Evolutionary conservation across 2,113 vertebrate species (phyloP).

Genomic region (Propithecus coquereli): DNA sequence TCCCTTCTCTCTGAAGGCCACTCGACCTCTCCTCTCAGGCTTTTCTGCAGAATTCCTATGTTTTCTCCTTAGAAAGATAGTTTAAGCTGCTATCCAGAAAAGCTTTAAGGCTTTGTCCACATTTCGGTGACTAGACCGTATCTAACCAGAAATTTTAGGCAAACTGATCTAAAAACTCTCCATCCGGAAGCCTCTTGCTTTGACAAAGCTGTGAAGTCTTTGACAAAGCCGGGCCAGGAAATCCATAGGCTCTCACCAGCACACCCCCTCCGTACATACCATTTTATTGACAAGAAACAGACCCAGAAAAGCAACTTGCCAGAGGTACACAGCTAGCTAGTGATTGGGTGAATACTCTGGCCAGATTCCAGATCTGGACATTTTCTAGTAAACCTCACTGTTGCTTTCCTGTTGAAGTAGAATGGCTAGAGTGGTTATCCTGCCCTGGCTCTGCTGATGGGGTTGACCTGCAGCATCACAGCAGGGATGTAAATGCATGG

Average conservation of each 20-base stretch:
- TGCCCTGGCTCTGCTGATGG: not conserved
- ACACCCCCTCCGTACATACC: accelerated
- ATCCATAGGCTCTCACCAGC: not conserved
- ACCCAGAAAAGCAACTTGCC: not conserved
- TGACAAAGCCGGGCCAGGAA: no score
- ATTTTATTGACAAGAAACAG: not conserved
- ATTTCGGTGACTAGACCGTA: not conserved
- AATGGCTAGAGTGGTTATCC: not conserved
- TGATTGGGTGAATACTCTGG: not conserved
- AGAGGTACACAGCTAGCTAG: not conserved
- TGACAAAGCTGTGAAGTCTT: not conserved
- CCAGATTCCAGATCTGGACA: not conserved
- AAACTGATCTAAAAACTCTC: not conserved
- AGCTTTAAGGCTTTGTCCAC: not conserved
- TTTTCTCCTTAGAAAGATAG: constrained; percentile 3
- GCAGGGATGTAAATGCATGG: not conserved
- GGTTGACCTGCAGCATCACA: not conserved
- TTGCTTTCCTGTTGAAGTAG: not conserved
- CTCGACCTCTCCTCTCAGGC: constrained; percentile 12
- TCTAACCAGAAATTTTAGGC: not conserved
- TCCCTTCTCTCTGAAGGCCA: not conserved
- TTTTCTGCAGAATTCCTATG: not conserved
- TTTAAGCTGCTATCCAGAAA: constrained; percentile 20
- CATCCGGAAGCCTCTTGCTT: not conserved
- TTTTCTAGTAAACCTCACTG: not conserved